These are phyloP conservation scores for Antedon mediterranea DNA, from an alignment of 53 echinoderm and acorn worm species.

Conservation along the genomic window DNA sequence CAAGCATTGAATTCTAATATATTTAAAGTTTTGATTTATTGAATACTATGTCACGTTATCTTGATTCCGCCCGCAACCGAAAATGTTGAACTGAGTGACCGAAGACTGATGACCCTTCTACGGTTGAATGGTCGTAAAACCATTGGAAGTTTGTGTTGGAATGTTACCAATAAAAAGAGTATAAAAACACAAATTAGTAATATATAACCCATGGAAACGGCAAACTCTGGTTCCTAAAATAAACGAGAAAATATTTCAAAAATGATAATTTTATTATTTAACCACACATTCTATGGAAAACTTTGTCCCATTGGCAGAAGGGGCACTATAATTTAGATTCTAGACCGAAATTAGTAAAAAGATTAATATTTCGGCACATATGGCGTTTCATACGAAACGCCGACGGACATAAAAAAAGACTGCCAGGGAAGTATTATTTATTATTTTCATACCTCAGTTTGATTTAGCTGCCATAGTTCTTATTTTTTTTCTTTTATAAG, in stretches of 20 bases:
- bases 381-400: too few species aligned
- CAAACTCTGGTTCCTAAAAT: slow-evolving; percentile 54
- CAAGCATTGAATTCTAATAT: too few species aligned
- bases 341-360: too few species aligned
- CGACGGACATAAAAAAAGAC: too few species aligned
- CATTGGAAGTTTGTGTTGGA: slow-evolving; percentile 65
- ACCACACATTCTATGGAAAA: background rate
- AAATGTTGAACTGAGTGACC: slow-evolving; percentile 93
- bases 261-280: background rate
- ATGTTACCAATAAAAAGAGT: slow-evolving; percentile 44
- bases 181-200: slow-evolving; percentile 43
- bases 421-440: too few species aligned
- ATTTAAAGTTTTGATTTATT: too few species aligned
- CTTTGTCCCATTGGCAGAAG: too few species aligned
- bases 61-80: slow-evolving; percentile 71
- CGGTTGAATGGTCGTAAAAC: slow-evolving; percentile 49
- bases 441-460: too few species aligned
- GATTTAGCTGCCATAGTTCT: too few species aligned
- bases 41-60: slow-evolving; percentile 81
- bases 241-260: background rate
- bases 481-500: too few species aligned
- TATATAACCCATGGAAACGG: slow-evolving; percentile 57
- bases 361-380: too few species aligned
- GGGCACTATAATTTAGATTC: background rate
- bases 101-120: slow-evolving; percentile 73